Conservation (phyloP, 2,888 invertebrate species). For the Platycnemis pennipes region DNA sequence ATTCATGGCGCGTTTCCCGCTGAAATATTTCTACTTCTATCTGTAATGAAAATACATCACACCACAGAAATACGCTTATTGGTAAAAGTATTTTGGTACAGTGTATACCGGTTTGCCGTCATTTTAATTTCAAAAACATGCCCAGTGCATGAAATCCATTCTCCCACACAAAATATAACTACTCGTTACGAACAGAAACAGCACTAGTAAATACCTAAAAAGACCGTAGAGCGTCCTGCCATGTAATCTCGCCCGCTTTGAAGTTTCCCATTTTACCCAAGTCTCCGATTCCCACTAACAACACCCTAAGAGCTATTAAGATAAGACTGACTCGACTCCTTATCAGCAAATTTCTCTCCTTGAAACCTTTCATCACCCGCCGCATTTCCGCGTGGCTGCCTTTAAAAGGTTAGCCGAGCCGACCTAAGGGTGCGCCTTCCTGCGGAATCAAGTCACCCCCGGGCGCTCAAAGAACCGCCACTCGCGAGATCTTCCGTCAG, state of each 20-base stretch:
- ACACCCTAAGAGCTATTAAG: not conserved
- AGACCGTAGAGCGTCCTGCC: not conserved
- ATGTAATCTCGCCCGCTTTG: not conserved
- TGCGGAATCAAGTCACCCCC: not conserved
- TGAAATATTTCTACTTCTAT: too few relatives aligned
- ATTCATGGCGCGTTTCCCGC: too few relatives aligned
- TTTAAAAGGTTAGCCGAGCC: not conserved
- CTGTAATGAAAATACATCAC: too few relatives aligned
- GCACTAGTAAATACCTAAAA: too few relatives aligned
- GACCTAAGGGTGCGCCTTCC: not conserved
- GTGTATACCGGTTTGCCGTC: too few relatives aligned
- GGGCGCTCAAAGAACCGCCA: not conserved
- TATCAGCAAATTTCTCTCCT: not conserved
- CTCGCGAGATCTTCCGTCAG: not conserved
- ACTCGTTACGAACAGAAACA: too few relatives aligned
- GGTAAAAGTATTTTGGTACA: too few relatives aligned
- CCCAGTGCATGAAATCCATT: too few relatives aligned
- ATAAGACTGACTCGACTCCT: not conserved
- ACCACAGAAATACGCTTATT: too few relatives aligned
- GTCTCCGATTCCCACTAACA: not conserved
- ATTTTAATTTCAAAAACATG: too few relatives aligned
- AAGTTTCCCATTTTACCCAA: not conserved
- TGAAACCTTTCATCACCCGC: not conserved
- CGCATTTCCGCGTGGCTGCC: not conserved
- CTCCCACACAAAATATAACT: too few relatives aligned